phyloP scores from a whole-genome alignment of 2,888 invertebrate genomes.

The Beris morrisii region DNA sequence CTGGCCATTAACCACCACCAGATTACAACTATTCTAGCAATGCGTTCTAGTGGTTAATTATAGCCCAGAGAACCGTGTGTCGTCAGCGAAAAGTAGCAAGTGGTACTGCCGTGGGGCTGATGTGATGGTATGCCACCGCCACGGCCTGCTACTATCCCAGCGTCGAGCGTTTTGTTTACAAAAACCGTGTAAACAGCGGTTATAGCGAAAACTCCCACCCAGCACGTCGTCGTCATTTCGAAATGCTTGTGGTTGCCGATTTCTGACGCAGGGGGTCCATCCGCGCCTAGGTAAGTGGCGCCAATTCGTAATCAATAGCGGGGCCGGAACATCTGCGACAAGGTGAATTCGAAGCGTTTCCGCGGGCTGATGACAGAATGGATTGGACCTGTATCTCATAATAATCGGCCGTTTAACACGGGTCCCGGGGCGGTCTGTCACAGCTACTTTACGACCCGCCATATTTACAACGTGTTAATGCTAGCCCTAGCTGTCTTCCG shows the following conservation, averaged over 20 bases:
- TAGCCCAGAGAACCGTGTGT: conserved; percentile 1
- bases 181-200: conserved; percentile 1
- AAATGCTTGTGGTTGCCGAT: too few relatives aligned
- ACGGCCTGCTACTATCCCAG: conserved; percentile 1
- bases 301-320: conserved; percentile 20
- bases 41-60: conserved; percentile 15
- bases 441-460: conserved; percentile 17
- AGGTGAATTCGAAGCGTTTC: conserved; percentile 5
- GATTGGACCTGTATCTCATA: conserved; percentile 20
- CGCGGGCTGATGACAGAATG: conserved; percentile 7
- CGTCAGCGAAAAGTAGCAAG: neutral
- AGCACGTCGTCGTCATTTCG: neutral
- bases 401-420: conserved; percentile 26
- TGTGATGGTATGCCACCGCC: conserved; percentile 5
- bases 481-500: conserved; percentile 1
- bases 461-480: conserved; percentile 31
- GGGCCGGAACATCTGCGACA: conserved; percentile 12
- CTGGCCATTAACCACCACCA: neutral
- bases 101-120: neutral
- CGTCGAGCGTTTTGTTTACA: conserved; percentile 1
- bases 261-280: neutral
- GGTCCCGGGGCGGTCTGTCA: conserved; percentile 17
- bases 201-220: conserved; percentile 5
- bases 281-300: conserved; percentile 6
- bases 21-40: conserved; percentile 12